Base-by-base conservation (phyloP, 2,888 invertebrate species). In the Limulus polyphemus region DNA sequence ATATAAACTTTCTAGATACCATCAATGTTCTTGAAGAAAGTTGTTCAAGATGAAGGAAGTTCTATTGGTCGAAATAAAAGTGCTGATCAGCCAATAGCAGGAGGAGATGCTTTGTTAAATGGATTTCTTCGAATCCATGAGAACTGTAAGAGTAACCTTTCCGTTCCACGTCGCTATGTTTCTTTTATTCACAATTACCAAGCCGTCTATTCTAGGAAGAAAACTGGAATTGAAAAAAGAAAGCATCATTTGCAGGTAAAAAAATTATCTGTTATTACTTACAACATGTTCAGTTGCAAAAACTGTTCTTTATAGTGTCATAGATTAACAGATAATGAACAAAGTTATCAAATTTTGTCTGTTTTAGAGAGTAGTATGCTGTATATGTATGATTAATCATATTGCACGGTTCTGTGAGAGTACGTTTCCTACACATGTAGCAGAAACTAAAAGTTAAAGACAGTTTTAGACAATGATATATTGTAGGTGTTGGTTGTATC, bases 181-280 rank as follows among this genome's bases (percentile, higher is more conserved):
- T 69, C 77, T 51, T 79, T 82, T 70, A 71, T 81, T 11, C 74
- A 78, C 62, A 77, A 79, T n/a, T 81, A 79, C 71, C 71, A 74
- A 55, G 71, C 73, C 78, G 75, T 88, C 77, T 83, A 83, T 69
- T 78, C 74, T n/a, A 80, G 79, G 59, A 87, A 87, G 77, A 83
- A 83, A 70, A 72, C 76, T 5, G 77, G 80, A 3, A 81, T 88
- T 47, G 75, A 81, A 57, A 79, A 80, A 57, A 81, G 83, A 69
- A 81, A 83, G 72, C 77, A 79, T 13, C 85, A 85, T 77, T 75
- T 89, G 47, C 81, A 84, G 79, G 86, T 85, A 61, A 62, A 61
- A n/a, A n/a, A n/a, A n/a, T n/a, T n/a, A n/a, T n/a, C n/a, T n/a
- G n/a, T n/a, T n/a, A n/a, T n/a, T n/a, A n/a, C n/a, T 32, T 32